Evolutionary conservation across 1,140 invertebrate genomes (phyloP).

Genomic region (Achatina immaculata): DNA sequence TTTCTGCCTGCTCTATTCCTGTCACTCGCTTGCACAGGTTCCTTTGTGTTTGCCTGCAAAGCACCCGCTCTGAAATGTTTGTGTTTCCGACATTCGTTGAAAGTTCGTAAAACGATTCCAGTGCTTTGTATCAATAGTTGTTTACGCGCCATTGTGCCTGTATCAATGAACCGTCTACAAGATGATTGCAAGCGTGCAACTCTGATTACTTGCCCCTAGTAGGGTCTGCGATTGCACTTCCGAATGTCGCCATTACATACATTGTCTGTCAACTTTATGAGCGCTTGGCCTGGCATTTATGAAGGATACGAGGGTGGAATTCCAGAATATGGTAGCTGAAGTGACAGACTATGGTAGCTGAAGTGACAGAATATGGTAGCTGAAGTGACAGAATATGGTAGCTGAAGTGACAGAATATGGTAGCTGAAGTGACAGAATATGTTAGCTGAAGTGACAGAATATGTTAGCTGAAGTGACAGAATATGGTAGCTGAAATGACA

Average conservation of each 20-base stretch:
- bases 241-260: background rate
- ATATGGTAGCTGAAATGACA: no score
- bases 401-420: no score
- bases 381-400: no score
- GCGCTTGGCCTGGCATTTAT: background rate
- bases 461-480: no score
- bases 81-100: slow-evolving; percentile 1
- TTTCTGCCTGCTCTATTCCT: background rate
- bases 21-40: background rate
- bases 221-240: background rate
- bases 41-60: background rate
- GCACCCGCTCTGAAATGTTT: background rate
- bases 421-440: no score
- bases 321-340: no score
- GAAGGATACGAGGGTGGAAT: no score
- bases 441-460: no score
- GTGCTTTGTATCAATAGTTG: background rate
- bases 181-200: background rate
- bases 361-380: no score
- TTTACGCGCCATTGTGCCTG: background rate
- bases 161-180: background rate
- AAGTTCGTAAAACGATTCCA: background rate
- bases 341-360: no score
- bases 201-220: background rate
- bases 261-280: background rate